phyloP scores from a whole-genome alignment of 2,797 vertebrate genomes.

The Semaprochilodus insignis region DNA sequence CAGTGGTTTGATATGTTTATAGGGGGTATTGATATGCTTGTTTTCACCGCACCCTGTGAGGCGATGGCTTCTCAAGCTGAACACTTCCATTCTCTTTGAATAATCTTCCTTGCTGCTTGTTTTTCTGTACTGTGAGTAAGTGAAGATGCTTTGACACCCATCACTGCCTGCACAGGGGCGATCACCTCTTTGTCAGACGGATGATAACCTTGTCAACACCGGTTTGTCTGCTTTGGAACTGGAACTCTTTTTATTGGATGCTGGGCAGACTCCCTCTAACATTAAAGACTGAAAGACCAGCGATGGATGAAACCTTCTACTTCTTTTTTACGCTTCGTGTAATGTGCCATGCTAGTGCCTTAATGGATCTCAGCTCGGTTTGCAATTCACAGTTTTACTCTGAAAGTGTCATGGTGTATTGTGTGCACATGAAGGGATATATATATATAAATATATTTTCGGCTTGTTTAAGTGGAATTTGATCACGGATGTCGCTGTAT shows the following conservation, averaged over 20 bases:
- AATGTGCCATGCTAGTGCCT: neutral
- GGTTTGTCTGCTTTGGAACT: neutral
- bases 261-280: neutral
- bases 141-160: neutral
- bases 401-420: neutral
- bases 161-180: neutral
- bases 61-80: neutral
- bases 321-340: neutral
- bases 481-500: neutral
- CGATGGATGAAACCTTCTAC: neutral
- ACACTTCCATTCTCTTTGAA: neutral
- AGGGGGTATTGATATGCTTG: neutral
- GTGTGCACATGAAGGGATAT: constrained; percentile 4
- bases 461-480: neutral
- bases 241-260: neutral
- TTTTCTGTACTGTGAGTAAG: neutral
- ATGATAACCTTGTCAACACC: neutral
- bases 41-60: neutral
- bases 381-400: constrained; percentile 11
- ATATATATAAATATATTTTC: neutral
- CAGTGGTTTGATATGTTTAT: neutral
- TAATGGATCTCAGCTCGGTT: neutral
- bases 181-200: neutral
- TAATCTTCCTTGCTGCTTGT: neutral
- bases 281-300: neutral